These are phyloP conservation scores for Galerucella pusilla DNA, from an alignment of 2,888 invertebrate genomes.

Conservation along the genomic window DNA sequence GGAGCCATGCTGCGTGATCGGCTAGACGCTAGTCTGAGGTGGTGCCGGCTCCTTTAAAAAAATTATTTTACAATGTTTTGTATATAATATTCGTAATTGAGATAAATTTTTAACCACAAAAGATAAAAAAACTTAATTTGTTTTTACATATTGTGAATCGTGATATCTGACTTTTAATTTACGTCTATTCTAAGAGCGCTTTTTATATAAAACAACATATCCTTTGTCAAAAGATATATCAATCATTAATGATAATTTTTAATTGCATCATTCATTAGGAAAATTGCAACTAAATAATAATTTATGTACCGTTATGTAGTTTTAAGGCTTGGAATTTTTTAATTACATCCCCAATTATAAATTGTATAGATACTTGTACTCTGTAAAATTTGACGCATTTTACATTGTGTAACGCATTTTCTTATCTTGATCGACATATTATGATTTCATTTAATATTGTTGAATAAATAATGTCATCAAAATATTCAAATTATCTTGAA, in stretches of 20 bases:
- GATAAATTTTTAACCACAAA: not conserved
- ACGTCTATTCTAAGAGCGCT: not conserved
- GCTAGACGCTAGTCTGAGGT: too few relatives aligned
- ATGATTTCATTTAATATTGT: too few relatives aligned
- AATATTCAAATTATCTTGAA: too few relatives aligned
- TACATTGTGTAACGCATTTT: too few relatives aligned
- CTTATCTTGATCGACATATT: too few relatives aligned
- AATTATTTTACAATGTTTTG: too few relatives aligned
- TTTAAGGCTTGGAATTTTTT: not conserved
- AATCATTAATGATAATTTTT: conserved; percentile 9
- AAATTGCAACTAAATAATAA: conserved; percentile 6
- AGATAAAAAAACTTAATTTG: not conserved
- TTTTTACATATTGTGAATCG: not conserved
- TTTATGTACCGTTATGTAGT: not conserved
- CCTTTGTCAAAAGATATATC: not conserved
- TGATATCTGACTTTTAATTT: conserved; percentile 13
- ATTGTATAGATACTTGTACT: not conserved
- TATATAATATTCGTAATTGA: too few relatives aligned
- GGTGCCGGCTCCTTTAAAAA: too few relatives aligned
- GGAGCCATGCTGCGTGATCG: too few relatives aligned
- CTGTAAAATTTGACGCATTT: not conserved
- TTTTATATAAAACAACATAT: not conserved
- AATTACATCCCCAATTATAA: not conserved
- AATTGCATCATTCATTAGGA: conserved; percentile 6
- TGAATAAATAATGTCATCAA: too few relatives aligned